phyloP scores from a whole-genome alignment of 1,140 invertebrate species.

The Eurytemora carolleeae region DNA sequence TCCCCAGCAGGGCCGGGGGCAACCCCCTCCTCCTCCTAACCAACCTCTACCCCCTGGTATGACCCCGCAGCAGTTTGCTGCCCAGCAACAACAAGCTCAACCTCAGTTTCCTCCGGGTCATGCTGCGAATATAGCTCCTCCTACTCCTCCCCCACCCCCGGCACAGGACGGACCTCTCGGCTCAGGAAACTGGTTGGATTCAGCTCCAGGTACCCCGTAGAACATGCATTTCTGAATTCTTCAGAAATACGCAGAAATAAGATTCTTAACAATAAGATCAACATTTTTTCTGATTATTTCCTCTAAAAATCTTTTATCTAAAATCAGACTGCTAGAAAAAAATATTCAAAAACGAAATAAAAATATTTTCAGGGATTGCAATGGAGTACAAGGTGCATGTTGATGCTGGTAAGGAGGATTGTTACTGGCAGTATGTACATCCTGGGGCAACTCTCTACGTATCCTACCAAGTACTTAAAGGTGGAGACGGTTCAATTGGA shows the following conservation, averaged over 20 bases:
- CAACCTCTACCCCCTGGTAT: not conserved
- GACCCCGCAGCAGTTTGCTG: not conserved
- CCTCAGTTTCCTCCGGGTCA: not conserved
- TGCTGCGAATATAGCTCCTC: not conserved
- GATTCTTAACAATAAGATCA: too few relatives aligned
- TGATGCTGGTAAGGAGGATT: conserved; percentile 80
- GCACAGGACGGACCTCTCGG: not conserved
- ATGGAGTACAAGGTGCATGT: conserved; percentile 89
- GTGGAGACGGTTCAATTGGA: conserved; percentile 75
- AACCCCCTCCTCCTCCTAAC: too few relatives aligned
- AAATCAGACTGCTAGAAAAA: too few relatives aligned
- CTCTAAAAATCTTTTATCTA: too few relatives aligned
- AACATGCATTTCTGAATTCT: too few relatives aligned
- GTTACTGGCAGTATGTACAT: conserved; percentile 79
- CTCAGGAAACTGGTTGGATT: not conserved
- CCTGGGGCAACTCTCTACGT: conserved; percentile 78
- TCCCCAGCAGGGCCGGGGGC: not conserved
- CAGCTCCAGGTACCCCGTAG: not conserved
- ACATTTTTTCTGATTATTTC: too few relatives aligned
- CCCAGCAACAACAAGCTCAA: not conserved
- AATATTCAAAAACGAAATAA: not conserved
- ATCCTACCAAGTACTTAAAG: conserved; percentile 66
- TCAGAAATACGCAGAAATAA: too few relatives aligned
- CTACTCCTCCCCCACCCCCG: not conserved
- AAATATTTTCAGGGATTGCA: conserved; percentile 52